Conservation (phyloP, 2,888 invertebrate genomes). For the Acronicta alni region DNA sequence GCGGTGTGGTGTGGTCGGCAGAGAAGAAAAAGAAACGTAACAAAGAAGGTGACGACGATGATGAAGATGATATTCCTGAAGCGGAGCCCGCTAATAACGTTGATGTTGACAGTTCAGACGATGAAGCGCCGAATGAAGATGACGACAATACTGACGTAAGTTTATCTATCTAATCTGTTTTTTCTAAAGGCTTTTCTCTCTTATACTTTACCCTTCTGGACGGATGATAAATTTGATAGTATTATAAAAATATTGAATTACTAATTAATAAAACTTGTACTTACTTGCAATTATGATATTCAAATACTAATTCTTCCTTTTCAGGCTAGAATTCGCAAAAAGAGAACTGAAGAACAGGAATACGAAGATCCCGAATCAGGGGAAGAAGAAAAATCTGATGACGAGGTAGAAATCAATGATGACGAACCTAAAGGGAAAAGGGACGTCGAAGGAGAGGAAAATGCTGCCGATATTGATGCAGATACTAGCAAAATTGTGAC, state of each 20-base stretch:
- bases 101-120: constrained; percentile 90
- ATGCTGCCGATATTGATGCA: constrained; percentile 60
- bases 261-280: too few species aligned
- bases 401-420: constrained; percentile 76
- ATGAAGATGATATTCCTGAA: constrained; percentile 70
- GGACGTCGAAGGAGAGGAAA: constrained; percentile 67
- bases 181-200: too few species aligned
- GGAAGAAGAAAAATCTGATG: constrained; percentile 88
- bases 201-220: too few species aligned
- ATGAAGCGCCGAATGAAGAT: constrained; percentile 90
- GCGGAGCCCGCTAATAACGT: constrained; percentile 64
- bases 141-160: constrained; percentile 86
- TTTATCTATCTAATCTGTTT: constrained; percentile 20
- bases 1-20: constrained; percentile 85
- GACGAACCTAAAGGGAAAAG: constrained; percentile 68
- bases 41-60: constrained; percentile 77
- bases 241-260: too few species aligned
- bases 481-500: constrained; percentile 74
- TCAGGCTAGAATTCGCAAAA: constrained; percentile 87
- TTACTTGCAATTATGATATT: too few species aligned
- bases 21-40: constrained; percentile 79
- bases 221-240: too few species aligned
- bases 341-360: constrained; percentile 90
- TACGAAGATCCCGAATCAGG: constrained; percentile 91
- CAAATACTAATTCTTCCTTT: too few species aligned